Evolutionary conservation across 2,888 invertebrate species (phyloP).

Genomic region (Nebria salina): DNA sequence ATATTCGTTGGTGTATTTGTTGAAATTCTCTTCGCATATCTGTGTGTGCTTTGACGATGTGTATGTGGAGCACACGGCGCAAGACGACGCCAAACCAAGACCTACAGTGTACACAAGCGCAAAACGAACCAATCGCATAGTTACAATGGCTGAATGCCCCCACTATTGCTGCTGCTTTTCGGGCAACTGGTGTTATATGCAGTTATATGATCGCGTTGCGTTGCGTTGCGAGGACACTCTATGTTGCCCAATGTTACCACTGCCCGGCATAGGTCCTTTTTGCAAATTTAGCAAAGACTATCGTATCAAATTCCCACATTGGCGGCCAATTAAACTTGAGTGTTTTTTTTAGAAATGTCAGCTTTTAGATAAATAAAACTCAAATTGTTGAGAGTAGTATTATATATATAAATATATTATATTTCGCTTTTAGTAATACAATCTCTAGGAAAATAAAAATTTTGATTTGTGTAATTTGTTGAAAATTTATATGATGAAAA

Average conservation of each 20-base stretch:
- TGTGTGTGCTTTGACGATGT: slow-evolving; percentile 17
- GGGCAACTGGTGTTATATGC: slow-evolving; percentile 55
- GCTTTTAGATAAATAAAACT: no score
- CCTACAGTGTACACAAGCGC: slow-evolving; percentile 52
- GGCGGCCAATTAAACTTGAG: no score
- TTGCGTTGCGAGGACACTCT: background rate
- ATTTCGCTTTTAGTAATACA: no score
- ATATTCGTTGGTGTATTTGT: slow-evolving; percentile 3
- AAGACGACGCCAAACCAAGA: slow-evolving; percentile 18
- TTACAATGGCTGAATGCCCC: slow-evolving; percentile 58
- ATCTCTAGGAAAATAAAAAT: no score
- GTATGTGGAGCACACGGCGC: slow-evolving; percentile 17
- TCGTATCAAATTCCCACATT: no score
- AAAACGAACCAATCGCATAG: slow-evolving; percentile 55
- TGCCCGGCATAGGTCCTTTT: slow-evolving; percentile 2
- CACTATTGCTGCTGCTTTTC: slow-evolving; percentile 50
- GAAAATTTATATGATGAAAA: no score
- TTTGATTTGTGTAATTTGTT: no score
- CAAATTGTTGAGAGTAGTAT: no score
- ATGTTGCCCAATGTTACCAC: background rate
- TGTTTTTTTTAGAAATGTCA: no score
- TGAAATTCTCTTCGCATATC: background rate
- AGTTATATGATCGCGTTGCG: slow-evolving; percentile 49
- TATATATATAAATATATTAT: no score
- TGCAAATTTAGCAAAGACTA: background rate